phyloP scores from a whole-genome alignment of 2,888 invertebrate genomes.

The Drosophila buzzatii region DNA sequence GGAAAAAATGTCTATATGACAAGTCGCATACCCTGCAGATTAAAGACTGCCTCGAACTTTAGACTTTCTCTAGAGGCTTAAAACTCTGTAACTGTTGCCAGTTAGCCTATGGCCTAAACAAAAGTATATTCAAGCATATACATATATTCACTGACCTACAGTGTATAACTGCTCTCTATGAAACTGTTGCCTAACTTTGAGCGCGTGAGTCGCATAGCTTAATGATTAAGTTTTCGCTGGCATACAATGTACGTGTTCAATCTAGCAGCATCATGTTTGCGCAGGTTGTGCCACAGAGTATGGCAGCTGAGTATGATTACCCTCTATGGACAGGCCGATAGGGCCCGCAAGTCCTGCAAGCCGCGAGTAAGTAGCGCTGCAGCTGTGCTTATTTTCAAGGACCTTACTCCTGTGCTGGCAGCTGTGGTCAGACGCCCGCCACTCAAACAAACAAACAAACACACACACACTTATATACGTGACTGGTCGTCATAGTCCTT shows the following conservation, averaged over 20 bases:
- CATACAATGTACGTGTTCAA: constrained; percentile 50
- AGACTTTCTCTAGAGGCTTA: neutral
- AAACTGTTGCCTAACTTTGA: constrained; percentile 34
- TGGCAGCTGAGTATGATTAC: constrained; percentile 41
- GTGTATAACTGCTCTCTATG: neutral
- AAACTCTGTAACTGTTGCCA: neutral
- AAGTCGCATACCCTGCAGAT: neutral
- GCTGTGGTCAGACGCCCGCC: constrained; percentile 24
- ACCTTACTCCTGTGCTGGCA: constrained; percentile 18
- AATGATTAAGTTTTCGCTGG: constrained; percentile 13
- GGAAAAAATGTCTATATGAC: neutral
- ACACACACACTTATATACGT: neutral
- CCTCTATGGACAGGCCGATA: neutral
- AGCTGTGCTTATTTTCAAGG: constrained; percentile 60
- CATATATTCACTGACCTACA: neutral
- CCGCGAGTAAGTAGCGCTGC: constrained; percentile 8
- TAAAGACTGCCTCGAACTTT: neutral
- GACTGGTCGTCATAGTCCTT: constrained; percentile 8
- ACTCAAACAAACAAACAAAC: constrained; percentile 23
- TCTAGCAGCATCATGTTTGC: constrained; percentile 39
- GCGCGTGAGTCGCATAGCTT: constrained; percentile 1
- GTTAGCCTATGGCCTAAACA: no score
- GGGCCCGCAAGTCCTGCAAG: neutral
- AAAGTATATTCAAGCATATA: neutral
- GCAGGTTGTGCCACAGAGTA: constrained; percentile 36